These are phyloP conservation scores for Epizoanthus ramosus DNA, from an alignment of 92 coral and sea anemone species.

Conservation along the genomic window DNA sequence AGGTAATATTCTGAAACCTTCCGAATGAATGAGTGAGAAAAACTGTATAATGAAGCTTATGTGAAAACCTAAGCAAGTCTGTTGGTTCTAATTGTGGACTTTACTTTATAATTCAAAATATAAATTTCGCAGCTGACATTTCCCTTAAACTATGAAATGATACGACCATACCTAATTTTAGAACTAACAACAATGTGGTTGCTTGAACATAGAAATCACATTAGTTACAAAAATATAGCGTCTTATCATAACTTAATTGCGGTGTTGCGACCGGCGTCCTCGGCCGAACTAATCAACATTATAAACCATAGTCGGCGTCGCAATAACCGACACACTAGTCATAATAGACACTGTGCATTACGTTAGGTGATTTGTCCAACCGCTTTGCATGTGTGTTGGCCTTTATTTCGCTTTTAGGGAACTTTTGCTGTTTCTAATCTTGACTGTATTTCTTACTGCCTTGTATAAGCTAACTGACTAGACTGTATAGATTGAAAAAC, in stretches of 20 bases:
- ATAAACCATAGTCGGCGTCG: conserved; percentile 13
- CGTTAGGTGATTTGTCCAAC: neutral
- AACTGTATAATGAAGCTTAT: too few relatives aligned
- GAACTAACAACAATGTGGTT: conserved; percentile 4
- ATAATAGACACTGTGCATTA: neutral
- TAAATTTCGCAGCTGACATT: neutral
- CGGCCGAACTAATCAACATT: conserved; percentile 16
- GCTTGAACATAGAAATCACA: neutral
- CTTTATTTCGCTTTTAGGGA: too few relatives aligned
- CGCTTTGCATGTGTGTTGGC: neutral
- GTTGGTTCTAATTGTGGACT: neutral
- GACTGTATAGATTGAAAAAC: neutral
- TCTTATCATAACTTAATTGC: conserved; percentile 9
- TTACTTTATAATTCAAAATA: too few relatives aligned
- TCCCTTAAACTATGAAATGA: neutral
- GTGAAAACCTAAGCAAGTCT: too few relatives aligned
- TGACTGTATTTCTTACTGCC: neutral
- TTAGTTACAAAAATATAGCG: conserved; percentile 29
- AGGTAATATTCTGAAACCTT: too few relatives aligned
- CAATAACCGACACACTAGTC: neutral
- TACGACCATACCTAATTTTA: neutral
- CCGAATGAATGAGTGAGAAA: too few relatives aligned
- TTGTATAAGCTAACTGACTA: neutral
- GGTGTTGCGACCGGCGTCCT: neutral
- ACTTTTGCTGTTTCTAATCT: neutral